Conservation (phyloP, 2,888 invertebrate genomes). For the Steinernema carpocapsae region DNA sequence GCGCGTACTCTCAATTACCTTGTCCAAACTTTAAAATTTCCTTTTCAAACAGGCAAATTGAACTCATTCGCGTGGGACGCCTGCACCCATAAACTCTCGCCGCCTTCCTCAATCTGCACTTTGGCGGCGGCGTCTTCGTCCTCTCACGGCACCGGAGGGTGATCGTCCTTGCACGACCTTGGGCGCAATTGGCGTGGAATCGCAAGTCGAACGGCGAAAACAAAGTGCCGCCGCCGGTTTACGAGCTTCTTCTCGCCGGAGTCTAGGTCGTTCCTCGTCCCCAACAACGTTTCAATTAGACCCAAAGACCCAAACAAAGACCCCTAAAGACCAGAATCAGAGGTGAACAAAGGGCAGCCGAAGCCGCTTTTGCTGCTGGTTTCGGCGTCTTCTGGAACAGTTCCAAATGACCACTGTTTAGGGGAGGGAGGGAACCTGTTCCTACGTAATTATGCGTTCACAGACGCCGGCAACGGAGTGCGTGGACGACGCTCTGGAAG, state of each 20-base stretch:
- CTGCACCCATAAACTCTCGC: no score
- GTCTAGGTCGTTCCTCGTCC: no score
- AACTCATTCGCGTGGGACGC: no score
- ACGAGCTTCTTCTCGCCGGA: constrained; percentile 34
- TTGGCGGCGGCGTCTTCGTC: background rate
- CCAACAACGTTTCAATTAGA: constrained; percentile 21
- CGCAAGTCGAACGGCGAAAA: constrained; percentile 27
- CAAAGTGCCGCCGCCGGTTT: constrained; percentile 33
- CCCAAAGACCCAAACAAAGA: no score
- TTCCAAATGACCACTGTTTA: constrained; percentile 32
- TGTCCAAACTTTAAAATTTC: no score
- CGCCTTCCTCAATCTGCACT: background rate
- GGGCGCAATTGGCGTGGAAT: constrained; percentile 29
- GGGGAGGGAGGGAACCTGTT: constrained; percentile 20
- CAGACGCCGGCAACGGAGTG: constrained; percentile 14
- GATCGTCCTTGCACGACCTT: constrained; percentile 31
- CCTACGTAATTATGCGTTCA: constrained; percentile 35
- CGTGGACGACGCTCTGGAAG: constrained; percentile 24
- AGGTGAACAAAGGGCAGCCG: constrained; percentile 6
- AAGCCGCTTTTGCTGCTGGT: background rate
- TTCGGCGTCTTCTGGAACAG: constrained; percentile 23
- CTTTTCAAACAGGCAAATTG: no score
- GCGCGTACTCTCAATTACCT: no score
- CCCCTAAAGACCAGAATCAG: background rate
- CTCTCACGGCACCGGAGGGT: constrained; percentile 26